Evolutionary conservation across 2,113 vertebrate species (phyloP).

Genomic region (Trichomycterus rosablanca): DNA sequence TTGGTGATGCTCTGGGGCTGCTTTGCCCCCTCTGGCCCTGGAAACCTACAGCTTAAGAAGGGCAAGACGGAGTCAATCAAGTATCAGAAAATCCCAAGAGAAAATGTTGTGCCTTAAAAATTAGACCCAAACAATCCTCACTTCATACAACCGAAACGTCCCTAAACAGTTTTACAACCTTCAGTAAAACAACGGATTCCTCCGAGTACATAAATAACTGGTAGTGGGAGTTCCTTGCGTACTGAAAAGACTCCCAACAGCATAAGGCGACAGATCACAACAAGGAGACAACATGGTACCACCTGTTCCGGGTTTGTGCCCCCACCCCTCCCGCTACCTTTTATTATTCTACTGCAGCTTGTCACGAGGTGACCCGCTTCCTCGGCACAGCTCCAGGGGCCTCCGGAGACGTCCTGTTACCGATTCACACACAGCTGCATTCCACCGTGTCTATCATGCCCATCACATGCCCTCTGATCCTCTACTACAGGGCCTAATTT

Average conservation of each 20-base stretch:
- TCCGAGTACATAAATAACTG: slow-evolving; percentile 26
- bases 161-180: slow-evolving; percentile 13
- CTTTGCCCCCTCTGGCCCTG: too few relatives aligned
- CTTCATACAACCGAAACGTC: not conserved
- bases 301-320: slow-evolving; percentile 41
- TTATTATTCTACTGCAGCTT: slow-evolving; percentile 16
- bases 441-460: slow-evolving; percentile 25
- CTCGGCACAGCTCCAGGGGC: slow-evolving; percentile 36
- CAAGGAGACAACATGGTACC: slow-evolving; percentile 43
- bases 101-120: too few relatives aligned
- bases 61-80: too few relatives aligned
- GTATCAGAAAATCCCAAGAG: too few relatives aligned
- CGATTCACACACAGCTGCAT: slow-evolving; percentile 43
- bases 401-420: slow-evolving; percentile 38
- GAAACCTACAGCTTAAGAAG: too few relatives aligned
- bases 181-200: slow-evolving; percentile 13
- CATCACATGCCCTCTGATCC: slow-evolving; percentile 11
- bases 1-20: too few relatives aligned
- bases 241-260: slow-evolving; percentile 26
- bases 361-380: slow-evolving; percentile 47
- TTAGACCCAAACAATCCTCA: too few relatives aligned
- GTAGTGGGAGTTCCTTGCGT: slow-evolving; percentile 14
- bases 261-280: slow-evolving; percentile 44
- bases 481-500: slow-evolving; percentile 23
- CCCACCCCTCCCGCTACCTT: slow-evolving; percentile 19